phyloP scores from a whole-genome alignment of 2,888 invertebrate genomes.

The Andrena bicolor region DNA sequence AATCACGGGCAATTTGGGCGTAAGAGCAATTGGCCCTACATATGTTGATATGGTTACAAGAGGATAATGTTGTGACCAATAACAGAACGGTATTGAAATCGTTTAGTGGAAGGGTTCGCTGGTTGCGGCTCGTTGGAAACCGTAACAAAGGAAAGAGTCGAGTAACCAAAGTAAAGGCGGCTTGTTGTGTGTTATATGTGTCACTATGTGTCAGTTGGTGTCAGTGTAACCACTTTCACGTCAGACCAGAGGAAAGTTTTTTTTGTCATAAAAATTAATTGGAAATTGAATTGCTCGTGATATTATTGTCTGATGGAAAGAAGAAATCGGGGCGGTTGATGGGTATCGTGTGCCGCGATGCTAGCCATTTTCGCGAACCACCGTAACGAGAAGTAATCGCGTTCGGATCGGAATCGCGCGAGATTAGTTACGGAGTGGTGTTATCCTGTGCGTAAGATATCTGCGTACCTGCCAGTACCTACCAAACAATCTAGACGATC shows the following conservation, averaged over 20 bases:
- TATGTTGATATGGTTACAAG: too few relatives aligned
- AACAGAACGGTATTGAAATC: background rate
- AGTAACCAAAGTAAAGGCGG: constrained; percentile 29
- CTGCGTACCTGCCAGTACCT: constrained; percentile 18
- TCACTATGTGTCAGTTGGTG: constrained; percentile 51
- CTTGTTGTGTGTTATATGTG: constrained; percentile 45
- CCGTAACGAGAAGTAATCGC: constrained; percentile 77
- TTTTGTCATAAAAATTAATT: constrained; percentile 44
- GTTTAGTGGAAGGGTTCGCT: background rate
- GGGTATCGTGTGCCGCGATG: constrained; percentile 47
- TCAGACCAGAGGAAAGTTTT: constrained; percentile 41
- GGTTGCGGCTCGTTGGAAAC: constrained; percentile 32
- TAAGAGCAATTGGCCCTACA: too few relatives aligned
- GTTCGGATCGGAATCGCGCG: constrained; percentile 52
- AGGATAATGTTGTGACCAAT: constrained; percentile 2
- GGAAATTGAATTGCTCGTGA: constrained; percentile 30
- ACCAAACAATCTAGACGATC: constrained; percentile 10
- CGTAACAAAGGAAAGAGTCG: background rate
- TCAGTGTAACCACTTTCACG: constrained; percentile 66
- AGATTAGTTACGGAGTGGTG: constrained; percentile 63
- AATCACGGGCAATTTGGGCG: too few relatives aligned
- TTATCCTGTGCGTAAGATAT: constrained; percentile 57
- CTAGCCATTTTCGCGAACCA: constrained; percentile 71
- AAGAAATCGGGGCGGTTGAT: constrained; percentile 31
- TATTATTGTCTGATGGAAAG: background rate